These are phyloP conservation scores for Agriopis marginaria DNA, from an alignment of 2,888 invertebrate genomes.

Conservation along the genomic window DNA sequence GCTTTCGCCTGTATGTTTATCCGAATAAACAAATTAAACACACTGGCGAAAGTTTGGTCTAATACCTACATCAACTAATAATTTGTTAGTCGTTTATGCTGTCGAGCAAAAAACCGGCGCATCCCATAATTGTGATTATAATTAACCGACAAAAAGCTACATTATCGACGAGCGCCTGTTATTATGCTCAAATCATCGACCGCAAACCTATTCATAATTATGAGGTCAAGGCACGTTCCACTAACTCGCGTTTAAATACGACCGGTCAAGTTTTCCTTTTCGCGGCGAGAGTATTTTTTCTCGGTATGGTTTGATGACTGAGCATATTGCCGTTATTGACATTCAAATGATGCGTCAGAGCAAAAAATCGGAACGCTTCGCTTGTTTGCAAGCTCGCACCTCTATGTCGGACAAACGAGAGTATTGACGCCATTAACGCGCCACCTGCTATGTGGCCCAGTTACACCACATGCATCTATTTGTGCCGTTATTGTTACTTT, in stretches of 20 bases:
- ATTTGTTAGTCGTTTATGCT: slow-evolving; percentile 33
- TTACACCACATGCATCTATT: slow-evolving; percentile 59
- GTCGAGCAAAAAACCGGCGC: slow-evolving; percentile 37
- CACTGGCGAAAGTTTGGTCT: slow-evolving; percentile 24
- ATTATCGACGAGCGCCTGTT: slow-evolving; percentile 52
- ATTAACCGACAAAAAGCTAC: slow-evolving; percentile 44
- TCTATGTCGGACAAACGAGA: slow-evolving; percentile 70
- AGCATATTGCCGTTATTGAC: slow-evolving; percentile 71
- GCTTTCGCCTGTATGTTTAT: background rate
- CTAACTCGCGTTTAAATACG: slow-evolving; percentile 61
- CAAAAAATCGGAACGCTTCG: slow-evolving; percentile 73
- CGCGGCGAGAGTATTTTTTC: slow-evolving; percentile 74
- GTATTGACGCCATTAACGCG: slow-evolving; percentile 65
- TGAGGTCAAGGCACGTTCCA: slow-evolving; percentile 70
- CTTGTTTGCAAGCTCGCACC: slow-evolving; percentile 62
- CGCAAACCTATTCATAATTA: slow-evolving; percentile 57
- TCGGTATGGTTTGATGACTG: slow-evolving; percentile 69
- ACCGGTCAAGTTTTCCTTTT: slow-evolving; percentile 72
- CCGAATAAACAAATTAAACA: background rate
- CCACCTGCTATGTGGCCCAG: slow-evolving; percentile 69
- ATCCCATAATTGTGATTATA: slow-evolving; percentile 42
- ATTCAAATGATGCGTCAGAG: slow-evolving; percentile 72
- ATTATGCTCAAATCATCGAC: slow-evolving; percentile 55
- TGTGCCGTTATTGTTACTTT: slow-evolving; percentile 69
- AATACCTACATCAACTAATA: slow-evolving; percentile 23